Evolutionary conservation across 2,888 invertebrate species (phyloP).

Genomic region (Sycophila texana): DNA sequence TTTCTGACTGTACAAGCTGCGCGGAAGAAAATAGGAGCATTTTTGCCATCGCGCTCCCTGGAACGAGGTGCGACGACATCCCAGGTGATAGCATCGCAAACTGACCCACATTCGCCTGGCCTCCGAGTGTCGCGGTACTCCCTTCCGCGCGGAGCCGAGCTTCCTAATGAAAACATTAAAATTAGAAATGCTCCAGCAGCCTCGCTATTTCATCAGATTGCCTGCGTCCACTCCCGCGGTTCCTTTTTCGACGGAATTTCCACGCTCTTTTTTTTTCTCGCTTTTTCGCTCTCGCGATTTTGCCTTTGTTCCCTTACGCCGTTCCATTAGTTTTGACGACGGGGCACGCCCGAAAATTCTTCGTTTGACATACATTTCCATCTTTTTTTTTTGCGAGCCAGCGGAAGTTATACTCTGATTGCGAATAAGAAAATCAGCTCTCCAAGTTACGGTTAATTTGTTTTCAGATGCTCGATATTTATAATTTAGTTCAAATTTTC

Average conservation of each 20-base stretch:
- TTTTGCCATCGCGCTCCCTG: not conserved
- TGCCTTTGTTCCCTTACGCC: too few species aligned
- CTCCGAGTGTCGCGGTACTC: not conserved
- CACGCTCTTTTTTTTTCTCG: not conserved
- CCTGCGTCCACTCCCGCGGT: slow-evolving; percentile 9
- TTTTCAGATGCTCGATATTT: too few species aligned
- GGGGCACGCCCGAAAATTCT: too few species aligned
- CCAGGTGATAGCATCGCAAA: slow-evolving; percentile 51
- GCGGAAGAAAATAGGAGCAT: slow-evolving; percentile 1
- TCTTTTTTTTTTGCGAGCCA: too few species aligned
- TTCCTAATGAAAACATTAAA: slow-evolving; percentile 69
- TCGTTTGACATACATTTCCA: too few species aligned
- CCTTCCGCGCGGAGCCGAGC: not conserved
- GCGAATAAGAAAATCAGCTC: too few species aligned
- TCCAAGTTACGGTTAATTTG: too few species aligned
- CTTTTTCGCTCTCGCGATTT: not conserved
- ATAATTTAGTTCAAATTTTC: too few species aligned
- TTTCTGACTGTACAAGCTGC: not conserved
- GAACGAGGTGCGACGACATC: slow-evolving; percentile 12
- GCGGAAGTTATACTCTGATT: too few species aligned
- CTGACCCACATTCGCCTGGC: slow-evolving; percentile 54
- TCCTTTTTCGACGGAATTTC: not conserved
- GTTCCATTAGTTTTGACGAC: too few species aligned
- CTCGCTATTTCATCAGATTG: slow-evolving; percentile 58
- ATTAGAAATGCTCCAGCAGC: slow-evolving; percentile 62